Evolutionary conservation across 2,888 invertebrate species (phyloP).

Genomic region (Patella caerulea): DNA sequence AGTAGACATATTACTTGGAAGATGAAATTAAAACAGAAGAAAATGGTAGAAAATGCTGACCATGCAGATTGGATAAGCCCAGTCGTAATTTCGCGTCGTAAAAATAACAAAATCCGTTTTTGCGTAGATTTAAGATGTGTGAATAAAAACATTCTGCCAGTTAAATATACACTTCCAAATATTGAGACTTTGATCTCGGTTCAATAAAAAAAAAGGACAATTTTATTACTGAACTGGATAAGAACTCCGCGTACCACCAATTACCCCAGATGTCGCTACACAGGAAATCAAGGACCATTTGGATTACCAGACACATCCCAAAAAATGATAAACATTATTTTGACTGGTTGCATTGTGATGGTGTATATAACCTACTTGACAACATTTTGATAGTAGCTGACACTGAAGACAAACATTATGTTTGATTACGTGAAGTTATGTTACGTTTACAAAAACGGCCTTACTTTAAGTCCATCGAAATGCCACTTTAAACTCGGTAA

Average conservation of each 20-base stretch:
- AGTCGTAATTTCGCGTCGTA: constrained; percentile 8
- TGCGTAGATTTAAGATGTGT: not conserved
- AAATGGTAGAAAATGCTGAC: not conserved
- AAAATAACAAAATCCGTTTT: not conserved
- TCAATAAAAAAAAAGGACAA: not conserved
- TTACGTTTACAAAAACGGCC: no score
- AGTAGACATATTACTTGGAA: not conserved
- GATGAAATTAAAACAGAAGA: not conserved
- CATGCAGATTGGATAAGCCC: not conserved
- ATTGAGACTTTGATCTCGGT: not conserved
- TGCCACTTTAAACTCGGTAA: no score
- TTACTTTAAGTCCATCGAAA: no score
- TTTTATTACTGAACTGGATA: not conserved
- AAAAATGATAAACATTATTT: not conserved
- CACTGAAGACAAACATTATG: no score
- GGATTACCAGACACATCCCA: not conserved
- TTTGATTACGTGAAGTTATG: no score
- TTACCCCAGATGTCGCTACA: not conserved
- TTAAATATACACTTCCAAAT: not conserved
- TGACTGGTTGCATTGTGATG: not conserved
- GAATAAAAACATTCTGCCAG: not conserved
- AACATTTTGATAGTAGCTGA: no score
- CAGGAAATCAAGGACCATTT: not conserved
- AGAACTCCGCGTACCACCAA: not conserved
- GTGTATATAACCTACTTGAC: not conserved